Conservation (phyloP, 2,113 vertebrate species). For the Mobula birostris region DNA sequence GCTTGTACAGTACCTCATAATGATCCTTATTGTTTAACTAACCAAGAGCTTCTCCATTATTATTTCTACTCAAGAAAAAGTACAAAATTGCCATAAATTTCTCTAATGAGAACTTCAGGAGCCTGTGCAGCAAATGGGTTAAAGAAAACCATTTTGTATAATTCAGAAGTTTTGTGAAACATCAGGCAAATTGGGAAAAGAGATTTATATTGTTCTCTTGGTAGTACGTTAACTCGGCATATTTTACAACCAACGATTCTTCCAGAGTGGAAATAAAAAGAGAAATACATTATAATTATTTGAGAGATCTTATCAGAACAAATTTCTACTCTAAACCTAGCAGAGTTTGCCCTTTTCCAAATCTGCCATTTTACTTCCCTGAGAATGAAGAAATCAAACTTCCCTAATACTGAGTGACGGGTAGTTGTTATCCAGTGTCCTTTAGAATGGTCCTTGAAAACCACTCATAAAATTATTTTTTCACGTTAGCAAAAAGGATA, state of each 20-base stretch:
- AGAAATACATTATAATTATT: neutral
- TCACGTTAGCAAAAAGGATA: neutral
- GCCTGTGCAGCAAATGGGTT: neutral
- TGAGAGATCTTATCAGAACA: no score
- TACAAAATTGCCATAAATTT: slow-evolving; percentile 26
- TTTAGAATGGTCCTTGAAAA: neutral
- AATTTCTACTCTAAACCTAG: no score
- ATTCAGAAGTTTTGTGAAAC: neutral
- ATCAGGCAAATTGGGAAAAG: neutral
- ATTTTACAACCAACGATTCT: neutral
- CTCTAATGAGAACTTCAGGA: slow-evolving; percentile 8
- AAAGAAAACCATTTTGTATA: neutral
- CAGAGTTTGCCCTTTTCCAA: neutral
- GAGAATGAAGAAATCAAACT: neutral
- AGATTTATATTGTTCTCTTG: neutral
- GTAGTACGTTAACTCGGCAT: neutral
- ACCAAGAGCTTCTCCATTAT: slow-evolving; percentile 14
- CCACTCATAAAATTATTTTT: neutral
- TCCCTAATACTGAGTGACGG: neutral
- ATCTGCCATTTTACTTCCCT: neutral
- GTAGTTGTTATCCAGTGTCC: neutral
- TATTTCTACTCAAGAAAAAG: neutral
- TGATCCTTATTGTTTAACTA: slow-evolving; percentile 14
- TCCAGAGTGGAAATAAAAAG: neutral
- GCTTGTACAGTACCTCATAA: slow-evolving; percentile 20